These are phyloP conservation scores for Drosophila equinoxialis DNA, from an alignment of 1,140 invertebrate species.

Conservation along the genomic window DNA sequence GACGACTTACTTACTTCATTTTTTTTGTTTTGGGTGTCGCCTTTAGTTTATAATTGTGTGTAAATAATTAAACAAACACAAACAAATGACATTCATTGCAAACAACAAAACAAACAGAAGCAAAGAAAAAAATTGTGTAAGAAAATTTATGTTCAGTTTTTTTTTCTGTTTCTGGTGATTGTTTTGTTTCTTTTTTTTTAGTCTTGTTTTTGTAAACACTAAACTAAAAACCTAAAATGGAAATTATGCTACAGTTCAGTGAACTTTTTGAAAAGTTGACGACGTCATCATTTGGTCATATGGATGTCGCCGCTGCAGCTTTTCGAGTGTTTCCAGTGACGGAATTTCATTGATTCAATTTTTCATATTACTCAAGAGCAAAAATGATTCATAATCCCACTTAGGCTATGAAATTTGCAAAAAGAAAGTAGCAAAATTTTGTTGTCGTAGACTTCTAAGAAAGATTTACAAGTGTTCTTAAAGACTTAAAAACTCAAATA, in stretches of 20 bases:
- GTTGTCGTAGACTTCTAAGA: too few species aligned
- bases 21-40: conserved; percentile 22
- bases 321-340: conserved; percentile 1
- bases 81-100: conserved; percentile 33
- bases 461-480: too few species aligned
- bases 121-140: conserved; percentile 12
- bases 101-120: conserved; percentile 11
- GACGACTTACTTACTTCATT: too few species aligned
- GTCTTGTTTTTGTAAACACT: conserved; percentile 7
- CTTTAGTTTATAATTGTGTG: conserved; percentile 47
- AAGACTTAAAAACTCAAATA: too few species aligned
- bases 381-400: too few species aligned
- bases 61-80: conserved; percentile 40
- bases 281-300: conserved; percentile 48
- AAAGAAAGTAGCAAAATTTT: too few species aligned
- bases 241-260: conserved; percentile 58
- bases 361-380: too few species aligned
- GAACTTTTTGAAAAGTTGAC: conserved; percentile 46
- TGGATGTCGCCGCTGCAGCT: conserved; percentile 43
- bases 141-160: not conserved
- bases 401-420: too few species aligned
- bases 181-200: conserved; percentile 1
- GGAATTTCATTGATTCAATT: not conserved
- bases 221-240: conserved; percentile 23
- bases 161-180: too few species aligned